Percentiles rank a stretch among this genome's conserved stretches.
These are phyloP conservation scores for Galeruca laticollis DNA, from an alignment of 2,888 invertebrate genomes.

Conservation along the genomic window DNA sequence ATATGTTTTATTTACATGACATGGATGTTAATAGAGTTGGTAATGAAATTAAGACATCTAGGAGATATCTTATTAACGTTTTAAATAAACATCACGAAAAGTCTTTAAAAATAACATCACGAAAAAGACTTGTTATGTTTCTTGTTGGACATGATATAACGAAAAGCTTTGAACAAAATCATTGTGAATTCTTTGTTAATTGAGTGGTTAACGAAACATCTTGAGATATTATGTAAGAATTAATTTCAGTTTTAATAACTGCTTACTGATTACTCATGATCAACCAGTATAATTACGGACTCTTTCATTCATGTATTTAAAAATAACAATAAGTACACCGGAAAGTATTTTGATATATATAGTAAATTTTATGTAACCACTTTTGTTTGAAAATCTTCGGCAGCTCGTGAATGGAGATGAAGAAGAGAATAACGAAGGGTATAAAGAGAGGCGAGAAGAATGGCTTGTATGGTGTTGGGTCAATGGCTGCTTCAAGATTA, in stretches of 20 bases:
- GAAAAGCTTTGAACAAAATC: too few species aligned
- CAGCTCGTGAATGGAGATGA: conserved; percentile 18
- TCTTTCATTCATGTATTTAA: neutral
- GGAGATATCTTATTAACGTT: too few species aligned
- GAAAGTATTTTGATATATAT: neutral
- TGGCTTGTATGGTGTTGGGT: conserved; percentile 59
- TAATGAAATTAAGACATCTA: too few species aligned
- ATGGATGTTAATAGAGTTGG: too few species aligned
- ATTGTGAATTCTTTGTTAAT: too few species aligned
- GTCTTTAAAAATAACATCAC: too few species aligned
- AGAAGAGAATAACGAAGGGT: conserved; percentile 17
- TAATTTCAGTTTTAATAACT: neutral
- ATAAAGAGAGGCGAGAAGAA: conserved; percentile 49
- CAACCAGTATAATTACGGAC: neutral
- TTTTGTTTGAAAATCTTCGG: conserved; percentile 6
- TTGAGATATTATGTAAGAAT: too few species aligned
- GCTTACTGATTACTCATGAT: neutral
- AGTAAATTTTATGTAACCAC: conserved; percentile 1
- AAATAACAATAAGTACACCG: conserved; percentile 8
- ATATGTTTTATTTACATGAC: too few species aligned
- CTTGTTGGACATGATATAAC: too few species aligned
- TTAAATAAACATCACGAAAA: too few species aligned
- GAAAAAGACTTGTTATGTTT: too few species aligned
- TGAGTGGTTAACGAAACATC: too few species aligned
- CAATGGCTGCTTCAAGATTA: conserved; percentile 55